Evolutionary conservation across 1,140 invertebrate genomes (phyloP).

Genomic region (Drosophila albomicans): DNA sequence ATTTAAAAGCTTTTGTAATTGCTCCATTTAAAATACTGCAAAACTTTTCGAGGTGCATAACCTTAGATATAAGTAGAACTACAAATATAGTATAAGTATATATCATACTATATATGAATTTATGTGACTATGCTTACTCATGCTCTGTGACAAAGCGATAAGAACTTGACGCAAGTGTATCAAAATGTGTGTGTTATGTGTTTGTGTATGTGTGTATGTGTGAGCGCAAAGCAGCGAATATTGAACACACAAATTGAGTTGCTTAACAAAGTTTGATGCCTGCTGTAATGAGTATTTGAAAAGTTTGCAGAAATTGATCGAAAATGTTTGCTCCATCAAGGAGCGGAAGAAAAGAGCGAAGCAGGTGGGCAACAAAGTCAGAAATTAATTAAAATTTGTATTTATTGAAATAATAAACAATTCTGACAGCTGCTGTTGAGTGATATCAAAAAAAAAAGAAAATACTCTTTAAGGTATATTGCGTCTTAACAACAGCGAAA

Average conservation of each 20-base stretch:
- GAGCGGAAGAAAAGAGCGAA: background rate
- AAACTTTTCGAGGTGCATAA: too few species aligned
- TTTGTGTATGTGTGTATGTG: background rate
- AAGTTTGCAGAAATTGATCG: constrained; percentile 31
- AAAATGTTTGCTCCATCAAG: constrained; percentile 22
- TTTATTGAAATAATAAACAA: constrained; percentile 18
- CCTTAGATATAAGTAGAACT: too few species aligned
- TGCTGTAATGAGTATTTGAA: constrained; percentile 40
- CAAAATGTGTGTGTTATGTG: constrained; percentile 14
- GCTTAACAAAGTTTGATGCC: constrained; percentile 40
- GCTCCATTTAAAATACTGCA: too few species aligned
- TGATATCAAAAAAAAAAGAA: background rate
- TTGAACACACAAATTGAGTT: constrained; percentile 45
- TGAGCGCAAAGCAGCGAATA: constrained; percentile 18
- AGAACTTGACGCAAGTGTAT: constrained; percentile 10
- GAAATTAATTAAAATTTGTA: constrained; percentile 29
- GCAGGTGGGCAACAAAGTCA: background rate
- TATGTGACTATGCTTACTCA: background rate
- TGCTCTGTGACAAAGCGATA: background rate
- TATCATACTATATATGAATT: background rate
- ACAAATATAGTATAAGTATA: background rate
- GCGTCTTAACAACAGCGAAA: constrained; percentile 60
- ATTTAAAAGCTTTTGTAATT: too few species aligned
- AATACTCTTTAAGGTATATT: constrained; percentile 31
- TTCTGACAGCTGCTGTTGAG: constrained; percentile 18